phyloP scores from a whole-genome alignment of 2,888 invertebrate species.

The Phorcus lineatus region DNA sequence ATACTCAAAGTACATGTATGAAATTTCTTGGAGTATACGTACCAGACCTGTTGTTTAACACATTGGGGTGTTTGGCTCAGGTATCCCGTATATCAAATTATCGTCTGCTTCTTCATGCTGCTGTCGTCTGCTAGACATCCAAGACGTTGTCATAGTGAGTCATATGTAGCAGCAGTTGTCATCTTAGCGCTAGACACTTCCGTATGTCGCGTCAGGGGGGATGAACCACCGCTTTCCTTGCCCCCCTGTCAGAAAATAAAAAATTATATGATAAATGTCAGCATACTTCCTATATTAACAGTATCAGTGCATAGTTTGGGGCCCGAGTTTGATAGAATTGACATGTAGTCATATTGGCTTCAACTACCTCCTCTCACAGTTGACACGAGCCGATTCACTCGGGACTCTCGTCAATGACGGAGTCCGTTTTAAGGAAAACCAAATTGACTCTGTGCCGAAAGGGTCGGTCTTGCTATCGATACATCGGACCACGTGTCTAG shows the following conservation, averaged over 20 bases:
- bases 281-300: background rate
- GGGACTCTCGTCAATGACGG: no score
- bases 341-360: no score
- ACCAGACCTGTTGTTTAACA: no score
- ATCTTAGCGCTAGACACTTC: background rate
- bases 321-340: background rate
- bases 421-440: no score
- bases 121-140: background rate
- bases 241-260: background rate
- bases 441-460: no score
- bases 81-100: background rate
- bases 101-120: background rate
- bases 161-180: background rate
- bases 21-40: no score
- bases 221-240: background rate
- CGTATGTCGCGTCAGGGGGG: background rate
- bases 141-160: background rate
- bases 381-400: no score
- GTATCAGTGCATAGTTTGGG: background rate
- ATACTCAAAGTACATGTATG: no score
- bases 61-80: no score
- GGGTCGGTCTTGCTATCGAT: no score
- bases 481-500: no score
- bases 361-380: no score
- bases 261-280: background rate